Conservation (phyloP, 2,113 vertebrate genomes). For the human region DNA sequence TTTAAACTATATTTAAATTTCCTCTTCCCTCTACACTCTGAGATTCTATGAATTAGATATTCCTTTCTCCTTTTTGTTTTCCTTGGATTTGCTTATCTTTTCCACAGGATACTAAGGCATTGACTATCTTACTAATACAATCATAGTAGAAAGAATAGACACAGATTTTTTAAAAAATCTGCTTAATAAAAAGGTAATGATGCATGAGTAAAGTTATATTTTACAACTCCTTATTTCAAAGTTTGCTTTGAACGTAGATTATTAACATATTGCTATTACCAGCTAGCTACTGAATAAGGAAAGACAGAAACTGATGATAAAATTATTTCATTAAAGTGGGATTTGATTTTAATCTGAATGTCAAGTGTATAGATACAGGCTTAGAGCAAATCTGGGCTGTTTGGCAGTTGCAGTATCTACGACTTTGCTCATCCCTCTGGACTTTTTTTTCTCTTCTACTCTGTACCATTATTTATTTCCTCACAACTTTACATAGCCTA, state of each 20-base stretch:
- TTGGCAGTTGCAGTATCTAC: not conserved
- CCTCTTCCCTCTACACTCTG: not conserved
- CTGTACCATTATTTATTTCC: constrained; percentile 47
- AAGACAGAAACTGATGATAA: constrained; percentile 49
- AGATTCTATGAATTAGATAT: not conserved
- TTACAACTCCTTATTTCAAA: constrained; percentile 22
- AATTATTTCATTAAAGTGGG: constrained; percentile 59
- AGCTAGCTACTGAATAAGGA: constrained; percentile 2
- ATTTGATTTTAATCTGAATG: constrained; percentile 60
- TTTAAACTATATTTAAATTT: not conserved
- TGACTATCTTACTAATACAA: not conserved
- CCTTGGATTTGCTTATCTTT: not conserved
- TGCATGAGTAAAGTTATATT: not conserved
- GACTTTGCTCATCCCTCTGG: constrained; percentile 17
- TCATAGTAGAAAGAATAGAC: not conserved
- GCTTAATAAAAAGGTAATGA: constrained; percentile 6
- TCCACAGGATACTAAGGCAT: not conserved
- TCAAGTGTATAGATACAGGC: constrained; percentile 47
- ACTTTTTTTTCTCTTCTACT: not conserved
- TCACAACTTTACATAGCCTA: constrained; percentile 5
- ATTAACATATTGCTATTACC: constrained; percentile 53
- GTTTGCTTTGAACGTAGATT: constrained; percentile 21
- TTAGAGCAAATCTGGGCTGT: constrained; percentile 34
- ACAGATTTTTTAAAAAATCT: not conserved
- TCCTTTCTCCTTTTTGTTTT: not conserved